Evolutionary conservation across 2,113 vertebrate species (phyloP).

Genomic region (Halichoerus grypus): DNA sequence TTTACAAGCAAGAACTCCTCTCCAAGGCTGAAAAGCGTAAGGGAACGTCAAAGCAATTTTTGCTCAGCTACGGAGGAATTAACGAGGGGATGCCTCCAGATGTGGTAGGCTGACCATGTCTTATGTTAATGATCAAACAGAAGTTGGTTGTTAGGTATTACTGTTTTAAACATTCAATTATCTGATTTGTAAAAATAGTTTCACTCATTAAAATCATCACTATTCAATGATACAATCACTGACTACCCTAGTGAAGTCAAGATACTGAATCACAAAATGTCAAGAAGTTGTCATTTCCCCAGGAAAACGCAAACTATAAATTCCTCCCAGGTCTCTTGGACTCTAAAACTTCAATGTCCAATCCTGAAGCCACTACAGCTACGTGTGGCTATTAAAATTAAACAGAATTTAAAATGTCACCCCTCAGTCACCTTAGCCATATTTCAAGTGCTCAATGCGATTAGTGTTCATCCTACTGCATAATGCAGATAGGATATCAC

Average conservation of each 20-base stretch:
- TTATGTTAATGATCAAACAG: constrained; percentile 24
- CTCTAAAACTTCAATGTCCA: not conserved
- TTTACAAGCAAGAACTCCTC: not conserved
- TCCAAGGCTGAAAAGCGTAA: not conserved
- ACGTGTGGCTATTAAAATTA: not conserved
- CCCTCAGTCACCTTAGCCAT: not conserved
- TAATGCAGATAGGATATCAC: not conserved
- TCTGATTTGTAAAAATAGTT: constrained; percentile 64
- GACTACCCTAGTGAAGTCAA: not conserved
- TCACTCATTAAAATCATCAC: constrained; percentile 52
- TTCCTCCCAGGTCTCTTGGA: not conserved
- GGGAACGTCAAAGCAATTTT: not conserved
- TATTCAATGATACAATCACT: constrained; percentile 37
- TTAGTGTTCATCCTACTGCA: not conserved
- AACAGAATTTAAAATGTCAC: constrained; percentile 31
- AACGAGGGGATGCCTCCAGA: not conserved
- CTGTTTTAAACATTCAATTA: constrained; percentile 62
- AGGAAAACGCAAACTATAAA: constrained; percentile 26
- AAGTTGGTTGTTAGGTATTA: constrained; percentile 31
- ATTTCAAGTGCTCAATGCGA: not conserved
- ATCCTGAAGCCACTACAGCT: not conserved
- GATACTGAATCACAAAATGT: constrained; percentile 29
- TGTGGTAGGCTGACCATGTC: not conserved
- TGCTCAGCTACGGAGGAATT: constrained; percentile 47
- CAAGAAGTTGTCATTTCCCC: not conserved